Evolutionary conservation across 2,888 invertebrate genomes (phyloP).

Genomic region (Dicyrtomina minuta): DNA sequence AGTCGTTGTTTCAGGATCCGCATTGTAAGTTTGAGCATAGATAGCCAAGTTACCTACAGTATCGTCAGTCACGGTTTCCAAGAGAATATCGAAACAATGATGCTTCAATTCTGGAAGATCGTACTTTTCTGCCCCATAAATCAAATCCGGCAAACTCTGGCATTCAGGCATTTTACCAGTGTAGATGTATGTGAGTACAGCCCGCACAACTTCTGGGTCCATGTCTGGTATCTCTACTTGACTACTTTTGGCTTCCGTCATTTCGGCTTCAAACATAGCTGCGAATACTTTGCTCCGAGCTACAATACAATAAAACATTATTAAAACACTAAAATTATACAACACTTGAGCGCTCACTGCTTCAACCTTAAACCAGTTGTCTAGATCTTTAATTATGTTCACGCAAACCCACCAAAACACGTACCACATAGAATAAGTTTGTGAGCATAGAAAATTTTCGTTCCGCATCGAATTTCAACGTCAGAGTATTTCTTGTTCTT

Average conservation of each 20-base stretch:
- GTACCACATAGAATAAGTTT: background rate
- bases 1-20: background rate
- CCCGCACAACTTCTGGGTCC: background rate
- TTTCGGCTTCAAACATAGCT: slow-evolving; percentile 15
- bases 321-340: no score
- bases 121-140: slow-evolving; percentile 27
- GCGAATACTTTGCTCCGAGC: slow-evolving; percentile 21
- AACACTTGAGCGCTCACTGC: no score
- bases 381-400: no score
- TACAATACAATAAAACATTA: no score
- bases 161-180: slow-evolving; percentile 1
- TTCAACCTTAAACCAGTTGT: no score
- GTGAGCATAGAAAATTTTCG: slow-evolving; percentile 9
- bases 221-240: slow-evolving; percentile 1
- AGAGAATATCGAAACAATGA: slow-evolving; percentile 15
- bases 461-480: slow-evolving; percentile 13
- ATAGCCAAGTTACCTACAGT: background rate
- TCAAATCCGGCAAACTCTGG: background rate
- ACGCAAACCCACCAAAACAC: no score
- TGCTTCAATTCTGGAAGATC: slow-evolving; percentile 13
- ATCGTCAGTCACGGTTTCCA: slow-evolving; percentile 1
- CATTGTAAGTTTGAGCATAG: slow-evolving; percentile 15
- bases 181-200: slow-evolving; percentile 10
- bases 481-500: slow-evolving; percentile 6
- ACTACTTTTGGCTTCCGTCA: background rate